A percentile compares a stretch with the other conserved stretches of the same genome.
These are phyloP conservation scores for Micrasema minimum DNA, from an alignment of 1,140 invertebrate species.

Conservation along the genomic window DNA sequence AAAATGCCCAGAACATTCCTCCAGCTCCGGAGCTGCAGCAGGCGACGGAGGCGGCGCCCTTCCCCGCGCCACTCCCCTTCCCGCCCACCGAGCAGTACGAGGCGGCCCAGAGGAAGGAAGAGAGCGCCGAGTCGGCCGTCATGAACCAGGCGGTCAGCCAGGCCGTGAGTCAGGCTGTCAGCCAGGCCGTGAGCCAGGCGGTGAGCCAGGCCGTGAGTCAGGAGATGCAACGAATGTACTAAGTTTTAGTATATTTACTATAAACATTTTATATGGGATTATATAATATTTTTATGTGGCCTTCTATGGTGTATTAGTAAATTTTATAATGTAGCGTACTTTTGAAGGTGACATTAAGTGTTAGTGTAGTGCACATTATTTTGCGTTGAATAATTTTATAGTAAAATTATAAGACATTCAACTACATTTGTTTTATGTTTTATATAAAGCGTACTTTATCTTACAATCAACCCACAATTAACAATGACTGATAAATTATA, in stretches of 20 bases:
- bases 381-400: too few species aligned
- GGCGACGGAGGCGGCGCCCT: conserved; percentile 63
- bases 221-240: conserved; percentile 59
- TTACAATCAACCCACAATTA: conserved; percentile 2
- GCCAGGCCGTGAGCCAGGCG: conserved; percentile 70
- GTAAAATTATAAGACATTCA: too few species aligned
- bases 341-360: not conserved
- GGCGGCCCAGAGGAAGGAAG: conserved; percentile 48
- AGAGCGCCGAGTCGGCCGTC: conserved; percentile 64
- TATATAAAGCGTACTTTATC: not conserved
- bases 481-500: conserved; percentile 20
- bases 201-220: conserved; percentile 71
- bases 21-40: conserved; percentile 60
- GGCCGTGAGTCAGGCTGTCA: conserved; percentile 69
- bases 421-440: not conserved
- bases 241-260: too few species aligned
- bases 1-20: conserved; percentile 55
- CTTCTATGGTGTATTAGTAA: conserved; percentile 2
- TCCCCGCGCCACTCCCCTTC: conserved; percentile 56
- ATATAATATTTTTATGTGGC: not conserved
- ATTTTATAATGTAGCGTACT: not conserved
- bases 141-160: conserved; percentile 68
- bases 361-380: conserved; percentile 2
- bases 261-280: too few species aligned
- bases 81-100: conserved; percentile 56